These are phyloP conservation scores for Perdita meconis DNA, from an alignment of 2,888 invertebrate genomes.

Conservation along the genomic window DNA sequence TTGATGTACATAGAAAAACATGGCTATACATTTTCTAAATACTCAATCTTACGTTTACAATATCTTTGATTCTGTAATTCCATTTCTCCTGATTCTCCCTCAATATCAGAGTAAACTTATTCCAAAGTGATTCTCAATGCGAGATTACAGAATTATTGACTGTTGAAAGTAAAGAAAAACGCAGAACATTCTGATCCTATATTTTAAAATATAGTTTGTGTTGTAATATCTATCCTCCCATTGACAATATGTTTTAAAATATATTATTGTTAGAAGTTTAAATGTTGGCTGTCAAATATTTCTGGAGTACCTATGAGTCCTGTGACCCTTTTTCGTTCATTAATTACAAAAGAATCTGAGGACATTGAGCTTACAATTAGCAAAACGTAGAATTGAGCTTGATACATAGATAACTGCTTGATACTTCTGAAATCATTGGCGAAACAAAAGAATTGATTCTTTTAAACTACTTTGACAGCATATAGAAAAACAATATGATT, in stretches of 20 bases:
- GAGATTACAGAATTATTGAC: constrained; percentile 51
- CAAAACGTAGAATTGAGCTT: too few relatives aligned
- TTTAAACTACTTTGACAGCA: too few relatives aligned
- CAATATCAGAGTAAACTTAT: constrained; percentile 11
- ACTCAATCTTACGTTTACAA: constrained; percentile 46
- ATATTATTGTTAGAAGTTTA: constrained; percentile 83
- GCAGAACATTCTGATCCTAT: constrained; percentile 73
- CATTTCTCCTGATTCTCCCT: constrained; percentile 22
- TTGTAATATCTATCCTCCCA: constrained; percentile 83
- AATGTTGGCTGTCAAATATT: constrained; percentile 17
- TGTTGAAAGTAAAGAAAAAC: constrained; percentile 33
- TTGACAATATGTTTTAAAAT: constrained; percentile 83
- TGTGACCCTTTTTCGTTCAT: too few relatives aligned
- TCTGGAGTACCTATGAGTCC: constrained; percentile 32
- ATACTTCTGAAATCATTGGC: too few relatives aligned
- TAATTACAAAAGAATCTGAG: too few relatives aligned
- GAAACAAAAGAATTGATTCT: too few relatives aligned
- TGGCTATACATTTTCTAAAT: constrained; percentile 54
- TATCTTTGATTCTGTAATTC: constrained; percentile 49
- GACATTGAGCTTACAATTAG: too few relatives aligned
- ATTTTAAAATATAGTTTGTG: constrained; percentile 80
- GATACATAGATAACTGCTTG: too few relatives aligned
- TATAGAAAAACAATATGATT: too few relatives aligned
- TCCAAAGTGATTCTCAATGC: constrained; percentile 5
- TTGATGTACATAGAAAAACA: constrained; percentile 55